Conservation (phyloP, 1,140 invertebrate genomes). For the Cydia strobilella region DNA sequence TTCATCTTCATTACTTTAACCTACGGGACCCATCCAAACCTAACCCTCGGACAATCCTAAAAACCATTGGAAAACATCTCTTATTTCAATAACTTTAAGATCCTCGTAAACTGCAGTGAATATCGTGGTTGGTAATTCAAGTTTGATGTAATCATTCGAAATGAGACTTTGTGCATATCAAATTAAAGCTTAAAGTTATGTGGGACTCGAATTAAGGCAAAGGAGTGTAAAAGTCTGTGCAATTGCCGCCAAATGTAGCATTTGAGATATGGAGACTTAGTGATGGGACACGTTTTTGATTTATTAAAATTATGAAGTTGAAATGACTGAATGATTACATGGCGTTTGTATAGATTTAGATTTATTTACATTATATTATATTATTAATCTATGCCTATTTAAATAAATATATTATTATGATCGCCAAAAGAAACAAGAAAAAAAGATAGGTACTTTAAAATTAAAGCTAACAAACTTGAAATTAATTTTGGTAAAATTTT, state of each 20-base stretch:
- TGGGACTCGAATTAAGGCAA: not conserved
- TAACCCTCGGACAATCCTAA: not conserved
- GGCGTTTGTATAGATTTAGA: too few species aligned
- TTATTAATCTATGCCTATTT: too few species aligned
- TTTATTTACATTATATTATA: too few species aligned
- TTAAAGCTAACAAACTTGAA: too few species aligned
- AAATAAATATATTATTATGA: too few species aligned
- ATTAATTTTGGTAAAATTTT: too few species aligned
- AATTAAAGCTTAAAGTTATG: not conserved
- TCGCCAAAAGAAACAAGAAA: too few species aligned
- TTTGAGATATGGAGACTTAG: constrained; percentile 27
- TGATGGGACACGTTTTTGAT: not conserved
- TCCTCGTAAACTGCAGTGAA: not conserved
- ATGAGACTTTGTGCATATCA: constrained; percentile 16
- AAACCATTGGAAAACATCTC: not conserved
- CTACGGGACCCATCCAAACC: constrained; percentile 24
- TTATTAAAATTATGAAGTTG: not conserved
- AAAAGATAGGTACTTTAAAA: too few species aligned
- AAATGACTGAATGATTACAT: too few species aligned
- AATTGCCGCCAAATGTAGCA: constrained; percentile 27
- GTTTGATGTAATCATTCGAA: constrained; percentile 23
- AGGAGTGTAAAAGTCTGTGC: constrained; percentile 28
- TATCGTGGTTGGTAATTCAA: not conserved
- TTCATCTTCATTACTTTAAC: constrained; percentile 31
- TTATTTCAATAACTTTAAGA: not conserved